These are phyloP conservation scores for Palythoa heliodiscus DNA, from an alignment of 92 coral and sea anemone genomes.

Conservation along the genomic window DNA sequence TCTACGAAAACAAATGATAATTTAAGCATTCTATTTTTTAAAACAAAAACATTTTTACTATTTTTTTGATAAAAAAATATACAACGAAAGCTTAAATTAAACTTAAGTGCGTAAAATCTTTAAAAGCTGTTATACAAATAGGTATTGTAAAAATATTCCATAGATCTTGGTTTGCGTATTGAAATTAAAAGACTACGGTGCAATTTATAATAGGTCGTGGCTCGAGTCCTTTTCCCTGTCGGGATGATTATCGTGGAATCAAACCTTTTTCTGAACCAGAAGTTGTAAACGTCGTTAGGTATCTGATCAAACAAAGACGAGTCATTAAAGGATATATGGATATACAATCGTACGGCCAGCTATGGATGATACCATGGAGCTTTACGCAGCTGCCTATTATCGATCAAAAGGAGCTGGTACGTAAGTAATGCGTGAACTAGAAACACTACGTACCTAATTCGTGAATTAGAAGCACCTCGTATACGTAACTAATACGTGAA, in stretches of 20 bases:
- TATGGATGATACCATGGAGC: conserved; percentile 92
- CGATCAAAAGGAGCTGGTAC: conserved; percentile 69
- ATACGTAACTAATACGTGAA: neutral
- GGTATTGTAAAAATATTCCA: too few relatives aligned
- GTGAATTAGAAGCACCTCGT: too few relatives aligned
- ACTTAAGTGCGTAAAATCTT: too few relatives aligned
- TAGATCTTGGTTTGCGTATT: too few relatives aligned
- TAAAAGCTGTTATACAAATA: too few relatives aligned
- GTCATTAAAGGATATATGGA: conserved; percentile 77
- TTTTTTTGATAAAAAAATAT: too few relatives aligned
- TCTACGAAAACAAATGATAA: too few relatives aligned
- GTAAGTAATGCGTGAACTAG: neutral
- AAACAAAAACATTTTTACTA: too few relatives aligned
- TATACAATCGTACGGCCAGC: conserved; percentile 80
- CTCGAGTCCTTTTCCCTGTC: conserved; percentile 67
- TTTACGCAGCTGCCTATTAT: conserved; percentile 36
- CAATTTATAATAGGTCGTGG: conserved; percentile 52
- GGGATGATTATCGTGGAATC: conserved; percentile 64
- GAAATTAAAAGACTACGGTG: neutral
- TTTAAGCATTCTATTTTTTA: too few relatives aligned
- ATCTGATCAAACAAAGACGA: conserved; percentile 39
- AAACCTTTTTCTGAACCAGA: conserved; percentile 67
- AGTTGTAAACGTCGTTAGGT: conserved; percentile 62
- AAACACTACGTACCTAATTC: neutral
- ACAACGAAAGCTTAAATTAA: too few relatives aligned